phyloP scores from a whole-genome alignment of 2,797 vertebrate genomes.

The Oreochromis grahami region DNA sequence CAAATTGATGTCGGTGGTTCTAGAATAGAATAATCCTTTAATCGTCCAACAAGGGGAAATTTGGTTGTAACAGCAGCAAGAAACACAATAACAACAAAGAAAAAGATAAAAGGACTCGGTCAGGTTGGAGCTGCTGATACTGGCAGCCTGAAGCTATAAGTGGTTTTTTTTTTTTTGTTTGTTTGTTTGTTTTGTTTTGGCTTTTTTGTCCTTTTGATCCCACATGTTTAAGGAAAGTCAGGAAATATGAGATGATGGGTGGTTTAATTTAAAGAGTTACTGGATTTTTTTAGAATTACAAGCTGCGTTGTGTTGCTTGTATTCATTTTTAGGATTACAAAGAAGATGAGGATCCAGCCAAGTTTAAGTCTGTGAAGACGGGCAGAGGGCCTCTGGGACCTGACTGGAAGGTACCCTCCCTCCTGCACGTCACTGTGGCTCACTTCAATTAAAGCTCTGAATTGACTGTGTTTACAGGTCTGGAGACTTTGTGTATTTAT shows the following conservation, averaged over 20 bases:
- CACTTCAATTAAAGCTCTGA: neutral
- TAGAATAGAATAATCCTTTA: neutral
- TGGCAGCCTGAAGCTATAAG: neutral
- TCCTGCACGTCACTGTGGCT: neutral
- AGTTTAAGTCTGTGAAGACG: constrained; percentile 88
- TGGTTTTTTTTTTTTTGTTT: neutral
- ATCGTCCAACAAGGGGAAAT: neutral
- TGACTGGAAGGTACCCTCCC: constrained; percentile 85
- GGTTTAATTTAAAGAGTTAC: neutral
- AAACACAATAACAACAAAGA: neutral
- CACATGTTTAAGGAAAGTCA: neutral
- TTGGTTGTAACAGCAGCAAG: neutral
- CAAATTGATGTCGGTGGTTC: neutral
- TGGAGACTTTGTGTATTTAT: neutral
- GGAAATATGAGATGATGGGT: neutral
- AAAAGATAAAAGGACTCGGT: neutral
- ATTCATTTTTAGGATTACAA: constrained; percentile 86
- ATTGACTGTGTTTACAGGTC: neutral
- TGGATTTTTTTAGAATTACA: neutral
- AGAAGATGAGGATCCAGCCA: constrained; percentile 87
- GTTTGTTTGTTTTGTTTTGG: rapidly evolving
- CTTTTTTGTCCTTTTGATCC: neutral
- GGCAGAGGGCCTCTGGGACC: constrained; percentile 87
- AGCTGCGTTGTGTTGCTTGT: neutral
- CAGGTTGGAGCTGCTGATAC: neutral